A percentile compares a stretch with the other conserved stretches of the same genome.
phyloP scores from a whole-genome alignment of 2,113 vertebrate genomes.

The Isurus oxyrinchus region DNA sequence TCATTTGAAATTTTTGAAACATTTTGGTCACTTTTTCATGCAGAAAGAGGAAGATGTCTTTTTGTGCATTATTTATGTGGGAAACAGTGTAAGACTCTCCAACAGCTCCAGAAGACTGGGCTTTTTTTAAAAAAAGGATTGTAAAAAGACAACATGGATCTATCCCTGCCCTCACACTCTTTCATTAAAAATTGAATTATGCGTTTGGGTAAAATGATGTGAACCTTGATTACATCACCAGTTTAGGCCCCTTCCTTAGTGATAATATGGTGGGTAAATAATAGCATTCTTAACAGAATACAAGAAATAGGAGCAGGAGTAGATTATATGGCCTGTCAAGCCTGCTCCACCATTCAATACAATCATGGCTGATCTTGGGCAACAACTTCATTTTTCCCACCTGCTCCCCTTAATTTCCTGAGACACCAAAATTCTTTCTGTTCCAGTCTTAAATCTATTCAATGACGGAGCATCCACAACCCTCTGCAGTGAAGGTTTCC shows the following conservation, averaged over 20 bases:
- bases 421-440: no score
- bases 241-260: no score
- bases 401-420: no score
- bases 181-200: not conserved
- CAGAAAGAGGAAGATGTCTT: not conserved
- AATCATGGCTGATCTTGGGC: no score
- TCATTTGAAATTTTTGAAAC: not conserved
- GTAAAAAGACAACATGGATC: not conserved
- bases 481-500: no score
- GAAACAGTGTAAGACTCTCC: not conserved
- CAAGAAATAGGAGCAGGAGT: no score
- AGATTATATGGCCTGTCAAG: no score
- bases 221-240: not conserved
- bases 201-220: not conserved
- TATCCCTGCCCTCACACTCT: not conserved
- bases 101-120: not conserved
- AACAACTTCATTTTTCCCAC: no score
- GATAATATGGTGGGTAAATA: not conserved
- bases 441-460: no score
- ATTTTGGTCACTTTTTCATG: not conserved
- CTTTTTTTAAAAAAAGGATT: not conserved
- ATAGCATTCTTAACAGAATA: not conserved
- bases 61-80: not conserved
- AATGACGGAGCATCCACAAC: no score
- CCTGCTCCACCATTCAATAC: no score